These are phyloP conservation scores for Aphyosemion australe DNA, from an alignment of 2,113 vertebrate species.

Conservation along the genomic window DNA sequence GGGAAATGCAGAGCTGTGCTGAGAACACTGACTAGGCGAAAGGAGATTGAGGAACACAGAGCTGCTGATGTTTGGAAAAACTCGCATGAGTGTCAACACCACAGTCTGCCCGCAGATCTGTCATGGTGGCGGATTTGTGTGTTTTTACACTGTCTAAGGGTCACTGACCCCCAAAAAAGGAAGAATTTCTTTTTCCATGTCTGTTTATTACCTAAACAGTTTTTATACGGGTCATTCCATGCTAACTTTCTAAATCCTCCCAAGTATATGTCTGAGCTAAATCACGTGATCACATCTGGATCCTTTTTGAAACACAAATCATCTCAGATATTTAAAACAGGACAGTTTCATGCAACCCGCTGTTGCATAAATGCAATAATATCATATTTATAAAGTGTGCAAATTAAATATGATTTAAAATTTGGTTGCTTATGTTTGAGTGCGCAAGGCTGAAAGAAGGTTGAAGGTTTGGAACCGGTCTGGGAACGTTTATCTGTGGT, in stretches of 20 bases:
- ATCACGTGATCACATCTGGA: not conserved
- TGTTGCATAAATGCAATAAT: not conserved
- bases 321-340: not conserved
- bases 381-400: not conserved
- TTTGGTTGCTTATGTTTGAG: too few species aligned
- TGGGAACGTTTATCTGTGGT: not conserved
- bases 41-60: conserved; percentile 48
- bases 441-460: too few species aligned
- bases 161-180: conserved; percentile 33
- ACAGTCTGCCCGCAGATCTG: conserved; percentile 51
- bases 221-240: conserved; percentile 4
- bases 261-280: not conserved
- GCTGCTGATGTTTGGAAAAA: conserved; percentile 12
- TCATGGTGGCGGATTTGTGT: conserved; percentile 29
- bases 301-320: not conserved
- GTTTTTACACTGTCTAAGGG: conserved; percentile 5
- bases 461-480: not conserved
- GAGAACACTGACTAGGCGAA: conserved; percentile 39
- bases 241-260: not conserved
- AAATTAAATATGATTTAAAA: not conserved
- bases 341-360: not conserved
- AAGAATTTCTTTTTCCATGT: conserved; percentile 56
- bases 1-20: conserved; percentile 34
- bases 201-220: conserved; percentile 36
- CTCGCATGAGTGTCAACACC: conserved; percentile 30